phyloP scores from a whole-genome alignment of 2,797 vertebrate species.

The Podarcis siculus region DNA sequence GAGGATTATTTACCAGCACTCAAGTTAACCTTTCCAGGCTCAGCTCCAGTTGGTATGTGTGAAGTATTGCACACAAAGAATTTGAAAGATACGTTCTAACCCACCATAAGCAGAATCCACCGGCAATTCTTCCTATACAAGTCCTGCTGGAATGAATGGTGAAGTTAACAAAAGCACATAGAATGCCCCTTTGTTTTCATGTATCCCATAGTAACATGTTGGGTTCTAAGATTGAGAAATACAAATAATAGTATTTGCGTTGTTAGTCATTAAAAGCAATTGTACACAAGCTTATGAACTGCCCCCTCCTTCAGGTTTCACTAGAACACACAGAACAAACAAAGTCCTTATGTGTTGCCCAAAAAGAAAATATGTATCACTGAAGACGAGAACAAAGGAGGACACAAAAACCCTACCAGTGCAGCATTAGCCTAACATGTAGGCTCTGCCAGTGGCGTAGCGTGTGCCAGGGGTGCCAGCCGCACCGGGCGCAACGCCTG shows the following conservation, averaged over 20 bases:
- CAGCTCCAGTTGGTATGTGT: not conserved
- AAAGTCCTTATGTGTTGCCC: not conserved
- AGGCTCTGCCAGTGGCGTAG: too few species aligned
- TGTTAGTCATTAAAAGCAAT: not conserved
- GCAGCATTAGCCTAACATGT: too few species aligned
- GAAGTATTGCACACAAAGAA: slow-evolving; percentile 11
- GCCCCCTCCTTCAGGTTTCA: not conserved
- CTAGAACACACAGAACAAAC: not conserved
- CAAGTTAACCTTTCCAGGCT: not conserved
- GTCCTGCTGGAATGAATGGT: not conserved
- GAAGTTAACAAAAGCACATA: not conserved
- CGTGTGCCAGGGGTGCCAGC: too few species aligned
- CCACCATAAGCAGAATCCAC: not conserved
- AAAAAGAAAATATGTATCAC: too few species aligned
- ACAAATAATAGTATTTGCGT: not conserved
- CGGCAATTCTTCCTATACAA: not conserved
- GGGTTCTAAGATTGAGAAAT: not conserved
- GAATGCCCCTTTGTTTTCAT: not conserved
- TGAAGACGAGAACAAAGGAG: too few species aligned
- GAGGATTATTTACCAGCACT: slow-evolving; percentile 14
- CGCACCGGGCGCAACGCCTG: too few species aligned
- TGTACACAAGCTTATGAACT: not conserved
- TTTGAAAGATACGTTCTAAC: not conserved
- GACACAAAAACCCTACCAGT: not conserved
- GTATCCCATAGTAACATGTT: not conserved